Base-by-base conservation (phyloP, 2,888 invertebrate genomes). In the Stenodema calcarata region DNA sequence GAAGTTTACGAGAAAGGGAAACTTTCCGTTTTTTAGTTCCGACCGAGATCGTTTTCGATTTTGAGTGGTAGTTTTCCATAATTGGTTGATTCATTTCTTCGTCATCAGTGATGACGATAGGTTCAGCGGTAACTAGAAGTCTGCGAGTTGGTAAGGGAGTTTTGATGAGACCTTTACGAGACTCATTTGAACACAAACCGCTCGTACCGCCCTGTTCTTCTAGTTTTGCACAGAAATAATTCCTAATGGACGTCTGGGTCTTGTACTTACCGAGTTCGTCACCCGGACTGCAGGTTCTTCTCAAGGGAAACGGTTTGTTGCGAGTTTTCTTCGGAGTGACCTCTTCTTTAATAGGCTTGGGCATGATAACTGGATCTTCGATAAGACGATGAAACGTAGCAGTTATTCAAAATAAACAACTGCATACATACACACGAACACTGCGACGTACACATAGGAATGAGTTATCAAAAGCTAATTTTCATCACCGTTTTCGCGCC, bases 241-340 rank as follows among this genome's bases (percentile, higher is more conserved):
- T 28, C 16, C 7, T n/a, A 9, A 80, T 47, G n/a, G 80, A 28
- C 16, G 27, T 50, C 23, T 80, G 80, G 3, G 16, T 54, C 23
- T 80, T 80, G 30, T 80, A 50, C 28, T 80, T 50, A 35, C 80
- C 80, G 12, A 80, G 35, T 54, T 28, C 54, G 80, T 80, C 80
- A 12, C 80, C 80, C 50, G 50, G 50, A 11, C 80, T 14, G 12
- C 3, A 0, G 3, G 73, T n/a, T 16, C 35, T 30, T 35, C 41
- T 73, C 54, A 16, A 18, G n/a, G 70, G 9, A 9, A 7, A 50
- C 50, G n/a, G 50, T 50, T 50, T 50, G 16, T n/a, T 50, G n/a
- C n/a, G n/a, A 50, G 62, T 23, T 62, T 62, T 62, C 11, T 23
- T 23, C 9, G 62, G 62, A 0, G 62, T 62, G 1, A 0, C 62